These are phyloP conservation scores for Tenthredo distinguenda DNA, from an alignment of 2,888 invertebrate species.

Conservation along the genomic window DNA sequence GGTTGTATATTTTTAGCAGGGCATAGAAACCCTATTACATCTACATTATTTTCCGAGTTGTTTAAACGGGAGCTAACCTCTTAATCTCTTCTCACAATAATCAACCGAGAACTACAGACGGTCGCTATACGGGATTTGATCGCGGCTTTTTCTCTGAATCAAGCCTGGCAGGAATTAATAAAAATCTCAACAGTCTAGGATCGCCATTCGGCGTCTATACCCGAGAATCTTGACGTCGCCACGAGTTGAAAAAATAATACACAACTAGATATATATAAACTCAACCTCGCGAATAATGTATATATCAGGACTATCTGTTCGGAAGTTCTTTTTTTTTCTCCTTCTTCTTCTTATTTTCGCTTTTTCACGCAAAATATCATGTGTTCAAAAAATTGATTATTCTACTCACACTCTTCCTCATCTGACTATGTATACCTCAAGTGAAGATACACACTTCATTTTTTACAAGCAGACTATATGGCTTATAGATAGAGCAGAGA, in stretches of 20 bases:
- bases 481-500: background rate
- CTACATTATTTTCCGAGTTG: constrained; percentile 41
- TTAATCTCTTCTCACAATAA: constrained; percentile 43
- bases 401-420: background rate
- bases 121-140: background rate
- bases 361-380: background rate
- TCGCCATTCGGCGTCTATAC: background rate
- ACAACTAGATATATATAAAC: constrained; percentile 2
- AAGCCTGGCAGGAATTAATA: constrained; percentile 40
- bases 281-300: background rate
- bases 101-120: constrained; percentile 15
- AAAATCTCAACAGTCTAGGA: constrained; percentile 32
- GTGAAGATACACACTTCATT: background rate
- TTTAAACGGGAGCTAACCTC: constrained; percentile 29
- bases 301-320: background rate
- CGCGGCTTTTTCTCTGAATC: constrained; percentile 23
- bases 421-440: background rate
- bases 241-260: constrained; percentile 17
- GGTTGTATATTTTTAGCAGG: constrained; percentile 11
- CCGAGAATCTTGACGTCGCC: constrained; percentile 5
- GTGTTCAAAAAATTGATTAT: constrained; percentile 6
- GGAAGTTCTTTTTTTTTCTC: background rate
- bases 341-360: background rate
- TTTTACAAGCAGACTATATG: background rate
- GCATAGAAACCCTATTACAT: background rate